A percentile compares a stretch with the other conserved stretches of the same genome.
Evolutionary conservation across 2,888 invertebrate species (phyloP).

Genomic region (Pachycephus smyrnensis): DNA sequence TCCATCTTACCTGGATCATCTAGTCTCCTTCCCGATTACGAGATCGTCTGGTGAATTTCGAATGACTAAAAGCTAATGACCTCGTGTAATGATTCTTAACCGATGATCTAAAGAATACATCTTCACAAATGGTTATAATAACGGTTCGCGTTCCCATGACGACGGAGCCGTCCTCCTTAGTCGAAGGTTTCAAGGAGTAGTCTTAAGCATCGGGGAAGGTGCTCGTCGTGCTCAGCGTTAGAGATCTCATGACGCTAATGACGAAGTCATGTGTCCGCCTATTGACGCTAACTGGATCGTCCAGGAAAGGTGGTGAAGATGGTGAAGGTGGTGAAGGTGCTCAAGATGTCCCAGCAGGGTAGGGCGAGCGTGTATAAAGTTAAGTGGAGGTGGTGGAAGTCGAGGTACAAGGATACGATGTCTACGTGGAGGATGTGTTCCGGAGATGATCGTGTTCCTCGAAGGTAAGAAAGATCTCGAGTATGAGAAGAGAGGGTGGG

Average conservation of each 20-base stretch:
- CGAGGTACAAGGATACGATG: constrained; percentile 18
- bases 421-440: constrained; percentile 25
- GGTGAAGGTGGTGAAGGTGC: constrained; percentile 27
- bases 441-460: constrained; percentile 28
- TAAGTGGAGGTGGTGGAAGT: constrained; percentile 11
- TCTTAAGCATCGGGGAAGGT: background rate
- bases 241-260: constrained; percentile 57
- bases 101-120: background rate
- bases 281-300: constrained; percentile 55
- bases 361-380: background rate
- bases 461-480: constrained; percentile 51
- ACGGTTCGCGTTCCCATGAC: background rate
- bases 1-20: background rate
- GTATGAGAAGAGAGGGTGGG: constrained; percentile 36
- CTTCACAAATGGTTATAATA: background rate
- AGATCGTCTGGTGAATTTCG: background rate
- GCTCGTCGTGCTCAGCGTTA: constrained; percentile 36
- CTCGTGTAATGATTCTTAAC: background rate
- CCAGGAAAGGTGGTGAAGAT: constrained; percentile 28
- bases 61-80: background rate
- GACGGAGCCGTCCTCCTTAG: background rate
- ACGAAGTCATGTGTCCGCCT: constrained; percentile 52
- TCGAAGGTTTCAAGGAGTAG: background rate
- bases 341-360: background rate
- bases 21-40: background rate